Base-by-base conservation (phyloP, 2,888 invertebrate species). In the Panorpa germanica region DNA sequence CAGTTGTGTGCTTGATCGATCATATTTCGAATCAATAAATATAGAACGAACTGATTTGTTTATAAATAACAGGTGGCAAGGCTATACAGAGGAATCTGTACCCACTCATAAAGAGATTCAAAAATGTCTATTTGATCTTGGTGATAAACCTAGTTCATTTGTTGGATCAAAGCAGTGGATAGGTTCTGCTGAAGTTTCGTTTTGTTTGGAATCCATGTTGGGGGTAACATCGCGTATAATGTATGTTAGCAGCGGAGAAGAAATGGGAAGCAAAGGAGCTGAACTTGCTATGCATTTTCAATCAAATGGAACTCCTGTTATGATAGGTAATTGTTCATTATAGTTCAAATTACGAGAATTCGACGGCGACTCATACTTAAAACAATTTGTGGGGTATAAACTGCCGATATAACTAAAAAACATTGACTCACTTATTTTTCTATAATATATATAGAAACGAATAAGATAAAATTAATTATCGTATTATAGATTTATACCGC, bases 101-200 rank as follows among this genome's bases (percentile, higher is more conserved):
- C 96, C 95, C 10, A 69, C 70, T 4, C 86, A 86, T 50, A 56
- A 57, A 44, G 77, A 85, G 39, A 90, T 96, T 41, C 96, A 98
- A 56, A 70, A 90, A 61, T 85, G 85, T 53, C 67, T 99, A 41
- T 86, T 93, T 8, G 75, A 80, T 41, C 78, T 98, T 41, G 88
- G 88, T 9, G 98, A 99, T 51, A 98, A 98, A 53, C 74, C 76
- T 2, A 49, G 67, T 1, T 64, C 63, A 28, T 96, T 99, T 56
- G 58, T 93, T 27, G 88, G 85, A 13, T 90, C 91, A 2, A 72
- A 69, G 34, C 78, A 91, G 47, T 98, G 98, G 98, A 96, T 99
- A 47, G 98, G 98, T 5, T 95, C 95, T 0, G 85, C 86, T 4
- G 98, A 99, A 64, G 86, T 98, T 9, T 76, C 81, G 53, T 95